phyloP scores from a whole-genome alignment of 1,140 invertebrate species.

The Venturia canescens region DNA sequence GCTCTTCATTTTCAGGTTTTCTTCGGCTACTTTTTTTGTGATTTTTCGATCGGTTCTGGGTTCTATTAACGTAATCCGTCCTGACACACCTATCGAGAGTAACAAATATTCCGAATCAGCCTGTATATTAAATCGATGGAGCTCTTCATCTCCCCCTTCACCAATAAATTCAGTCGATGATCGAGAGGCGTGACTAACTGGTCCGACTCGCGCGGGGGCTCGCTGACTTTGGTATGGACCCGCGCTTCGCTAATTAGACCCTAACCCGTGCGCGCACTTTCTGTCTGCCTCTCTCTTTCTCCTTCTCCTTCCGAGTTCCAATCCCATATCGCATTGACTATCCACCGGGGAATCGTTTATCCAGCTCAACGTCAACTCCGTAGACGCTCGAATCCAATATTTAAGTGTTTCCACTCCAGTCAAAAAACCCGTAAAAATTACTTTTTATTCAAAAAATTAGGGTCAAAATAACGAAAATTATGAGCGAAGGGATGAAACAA shows the following conservation, averaged over 20 bases:
- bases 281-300: slow-evolving; percentile 35
- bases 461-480: not conserved
- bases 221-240: slow-evolving; percentile 52
- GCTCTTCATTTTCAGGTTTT: too few species aligned
- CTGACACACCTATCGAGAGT: not conserved
- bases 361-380: not conserved
- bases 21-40: too few species aligned
- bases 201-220: slow-evolving; percentile 39
- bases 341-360: slow-evolving; percentile 22
- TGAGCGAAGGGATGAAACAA: too few species aligned
- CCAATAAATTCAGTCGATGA: slow-evolving; percentile 65
- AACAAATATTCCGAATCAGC: not conserved
- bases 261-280: slow-evolving; percentile 33
- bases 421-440: not conserved
- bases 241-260: slow-evolving; percentile 61
- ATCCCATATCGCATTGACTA: not conserved
- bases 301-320: not conserved
- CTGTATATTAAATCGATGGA: slow-evolving; percentile 16
- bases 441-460: not conserved
- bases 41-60: too few species aligned
- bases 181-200: slow-evolving; percentile 66
- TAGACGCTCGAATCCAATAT: not conserved
- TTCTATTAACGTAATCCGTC: too few species aligned
- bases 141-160: slow-evolving; percentile 37
- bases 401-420: not conserved